A percentile compares a stretch with the other conserved stretches of the same genome.
phyloP scores from a whole-genome alignment of 2,797 vertebrate species.

The Botia almorhae region DNA sequence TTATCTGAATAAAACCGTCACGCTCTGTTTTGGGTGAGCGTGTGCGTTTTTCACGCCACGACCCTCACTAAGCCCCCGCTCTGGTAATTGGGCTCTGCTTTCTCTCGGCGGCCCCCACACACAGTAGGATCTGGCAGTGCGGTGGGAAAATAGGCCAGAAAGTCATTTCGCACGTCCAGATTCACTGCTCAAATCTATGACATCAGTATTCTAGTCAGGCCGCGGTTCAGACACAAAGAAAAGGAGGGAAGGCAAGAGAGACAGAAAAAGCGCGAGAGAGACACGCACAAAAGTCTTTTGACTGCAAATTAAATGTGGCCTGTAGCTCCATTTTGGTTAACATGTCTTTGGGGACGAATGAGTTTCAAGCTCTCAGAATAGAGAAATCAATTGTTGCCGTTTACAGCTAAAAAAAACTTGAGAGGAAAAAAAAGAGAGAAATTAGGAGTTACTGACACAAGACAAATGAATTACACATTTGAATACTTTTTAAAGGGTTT shows the following conservation, averaged over 20 bases:
- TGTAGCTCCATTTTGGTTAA: constrained; percentile 36
- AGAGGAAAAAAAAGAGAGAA: not conserved
- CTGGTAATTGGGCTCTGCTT: constrained; percentile 60
- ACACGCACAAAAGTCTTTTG: constrained; percentile 50
- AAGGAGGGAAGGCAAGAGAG: constrained; percentile 2
- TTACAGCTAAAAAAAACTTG: constrained; percentile 12
- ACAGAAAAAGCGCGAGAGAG: not conserved
- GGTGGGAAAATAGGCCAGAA: constrained; percentile 56
- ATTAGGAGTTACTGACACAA: not conserved
- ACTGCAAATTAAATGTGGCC: constrained; percentile 52
- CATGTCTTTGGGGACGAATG: constrained; percentile 27
- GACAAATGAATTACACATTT: constrained; percentile 38
- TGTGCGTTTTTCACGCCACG: constrained; percentile 26
- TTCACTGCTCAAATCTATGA: constrained; percentile 61
- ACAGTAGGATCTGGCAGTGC: constrained; percentile 63
- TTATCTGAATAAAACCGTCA: constrained; percentile 56
- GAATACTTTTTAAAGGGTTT: constrained; percentile 8
- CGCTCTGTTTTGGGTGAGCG: constrained; percentile 23
- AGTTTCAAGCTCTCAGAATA: constrained; percentile 22
- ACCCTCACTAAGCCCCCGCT: constrained; percentile 53
- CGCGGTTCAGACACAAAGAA: constrained; percentile 52
- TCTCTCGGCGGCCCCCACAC: constrained; percentile 59
- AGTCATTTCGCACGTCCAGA: constrained; percentile 66
- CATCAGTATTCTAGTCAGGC: constrained; percentile 65
- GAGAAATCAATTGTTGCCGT: constrained; percentile 52